Percentiles rank a stretch among this genome's conserved stretches.
phyloP scores from a whole-genome alignment of 2,888 invertebrate genomes.

The Maniola hyperantus region DNA sequence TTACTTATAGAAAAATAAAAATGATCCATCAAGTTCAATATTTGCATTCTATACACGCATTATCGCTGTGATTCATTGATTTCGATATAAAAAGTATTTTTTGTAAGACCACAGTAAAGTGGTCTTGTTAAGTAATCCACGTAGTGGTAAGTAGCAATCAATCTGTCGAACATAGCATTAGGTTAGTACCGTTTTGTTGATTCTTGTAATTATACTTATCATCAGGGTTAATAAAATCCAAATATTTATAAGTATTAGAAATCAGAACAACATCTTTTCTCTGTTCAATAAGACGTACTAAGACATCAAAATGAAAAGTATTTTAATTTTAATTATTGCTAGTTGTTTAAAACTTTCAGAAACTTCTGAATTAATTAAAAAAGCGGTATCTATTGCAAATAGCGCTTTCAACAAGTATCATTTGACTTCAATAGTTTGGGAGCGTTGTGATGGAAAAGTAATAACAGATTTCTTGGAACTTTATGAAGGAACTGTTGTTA shows the following conservation, averaged over 20 bases:
- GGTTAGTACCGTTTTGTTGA: neutral
- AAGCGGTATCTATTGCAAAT: conserved; percentile 48
- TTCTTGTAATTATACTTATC: neutral
- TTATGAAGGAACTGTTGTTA: conserved; percentile 48
- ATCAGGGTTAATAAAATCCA: neutral
- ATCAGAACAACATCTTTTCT: neutral
- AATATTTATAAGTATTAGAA: neutral
- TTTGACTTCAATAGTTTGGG: conserved; percentile 53
- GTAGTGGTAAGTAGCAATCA: neutral
- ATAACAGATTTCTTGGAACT: conserved; percentile 46
- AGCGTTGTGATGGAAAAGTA: conserved; percentile 38
- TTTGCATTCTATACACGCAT: no score
- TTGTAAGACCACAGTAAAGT: no score
- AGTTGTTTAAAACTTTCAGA: conserved; percentile 13
- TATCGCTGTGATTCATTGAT: no score
- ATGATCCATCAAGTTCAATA: no score
- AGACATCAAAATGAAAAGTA: neutral
- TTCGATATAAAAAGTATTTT: no score
- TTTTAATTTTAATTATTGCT: conserved; percentile 18
- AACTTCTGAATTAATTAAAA: conserved; percentile 44
- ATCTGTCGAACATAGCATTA: conserved; percentile 10
- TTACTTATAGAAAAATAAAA: no score
- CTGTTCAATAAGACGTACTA: neutral
- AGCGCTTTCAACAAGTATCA: conserved; percentile 45
- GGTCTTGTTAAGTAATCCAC: no score